These are phyloP conservation scores for Scolopax rusticola DNA, from an alignment of 2,797 vertebrate species.

Conservation along the genomic window DNA sequence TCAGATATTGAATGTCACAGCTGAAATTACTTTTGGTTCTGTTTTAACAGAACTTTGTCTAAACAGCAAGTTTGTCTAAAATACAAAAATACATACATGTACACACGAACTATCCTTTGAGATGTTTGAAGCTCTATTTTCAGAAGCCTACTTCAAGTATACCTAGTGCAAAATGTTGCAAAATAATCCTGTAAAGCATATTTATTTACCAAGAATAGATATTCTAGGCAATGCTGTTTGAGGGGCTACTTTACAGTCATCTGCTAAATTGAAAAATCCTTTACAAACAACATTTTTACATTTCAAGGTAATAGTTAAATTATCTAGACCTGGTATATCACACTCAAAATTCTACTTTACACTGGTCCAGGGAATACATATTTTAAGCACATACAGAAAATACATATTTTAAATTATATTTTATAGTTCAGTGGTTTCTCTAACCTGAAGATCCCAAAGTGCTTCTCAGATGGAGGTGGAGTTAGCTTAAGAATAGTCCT, in stretches of 20 bases:
- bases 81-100: not conserved
- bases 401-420: constrained; percentile 61
- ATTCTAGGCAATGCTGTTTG: constrained; percentile 47
- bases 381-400: constrained; percentile 49
- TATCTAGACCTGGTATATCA: constrained; percentile 1
- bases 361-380: constrained; percentile 13
- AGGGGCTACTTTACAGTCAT: constrained; percentile 45
- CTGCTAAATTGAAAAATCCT: constrained; percentile 48
- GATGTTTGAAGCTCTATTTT: constrained; percentile 23
- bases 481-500: constrained; percentile 54
- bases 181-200: constrained; percentile 46
- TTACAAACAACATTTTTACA: constrained; percentile 37
- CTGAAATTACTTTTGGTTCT: constrained; percentile 28
- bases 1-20: constrained; percentile 24
- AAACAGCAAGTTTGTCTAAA: not conserved
- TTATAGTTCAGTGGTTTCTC: constrained; percentile 58
- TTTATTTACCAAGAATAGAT: constrained; percentile 62
- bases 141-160: constrained; percentile 4
- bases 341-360: not conserved
- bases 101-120: not conserved
- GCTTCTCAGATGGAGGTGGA: constrained; percentile 34
- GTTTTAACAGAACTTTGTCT: not conserved
- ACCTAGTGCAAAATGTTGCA: constrained; percentile 21
- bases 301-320: constrained; percentile 62
- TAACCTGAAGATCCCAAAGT: constrained; percentile 53